Base-by-base conservation (phyloP, 2,888 invertebrate genomes). In the Lepidocyrtoides sp. region DNA sequence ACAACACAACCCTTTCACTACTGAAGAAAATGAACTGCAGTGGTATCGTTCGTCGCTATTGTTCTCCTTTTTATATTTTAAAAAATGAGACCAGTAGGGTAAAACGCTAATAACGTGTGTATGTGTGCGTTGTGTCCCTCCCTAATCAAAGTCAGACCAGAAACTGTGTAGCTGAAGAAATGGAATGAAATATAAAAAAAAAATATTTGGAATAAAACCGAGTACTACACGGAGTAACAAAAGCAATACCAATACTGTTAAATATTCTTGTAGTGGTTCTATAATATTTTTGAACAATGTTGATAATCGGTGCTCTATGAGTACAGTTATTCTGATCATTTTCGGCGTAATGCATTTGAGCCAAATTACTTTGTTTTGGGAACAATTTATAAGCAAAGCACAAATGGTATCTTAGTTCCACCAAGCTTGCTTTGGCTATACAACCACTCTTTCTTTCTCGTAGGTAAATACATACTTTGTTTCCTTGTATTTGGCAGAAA, bases 101-200 rank as follows among this genome's bases (percentile, higher is more conserved):
- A 48, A 75, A 75, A 77, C 29, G 54, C 26, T 75, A 77, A 54
- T 75, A 60, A n/a, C 48, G 48, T 48, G 48, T 48, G 57, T 63
- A 23, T 41, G 48, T 75, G 77, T 77, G 51, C 23, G 36, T 72
- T 77, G 26, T 77, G 77, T 77, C 77, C 77, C 77, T 51, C 77
- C 77, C 77, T 77, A 51, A 51, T 77, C 51, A 51, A 77, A 51
- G 17, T 26, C 29, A 54, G 54, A 20, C 36, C 12, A 72, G 36
- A 44, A 44, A 72, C 44, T 12, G 72, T 29, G 41, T 10, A 23
- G 48, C 48, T 10, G 48, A 44, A 63, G 72, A 48, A 44, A 48
- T 48, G 23, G n/a, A 75, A 75, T 26, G 44, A n/a, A n/a, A n/a
- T n/a, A 36, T 36, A 36, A 36, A 36, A 77, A 51, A 77, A 77